phyloP scores from a whole-genome alignment of 2,888 invertebrate species.

The Orchesellides sinensis region DNA sequence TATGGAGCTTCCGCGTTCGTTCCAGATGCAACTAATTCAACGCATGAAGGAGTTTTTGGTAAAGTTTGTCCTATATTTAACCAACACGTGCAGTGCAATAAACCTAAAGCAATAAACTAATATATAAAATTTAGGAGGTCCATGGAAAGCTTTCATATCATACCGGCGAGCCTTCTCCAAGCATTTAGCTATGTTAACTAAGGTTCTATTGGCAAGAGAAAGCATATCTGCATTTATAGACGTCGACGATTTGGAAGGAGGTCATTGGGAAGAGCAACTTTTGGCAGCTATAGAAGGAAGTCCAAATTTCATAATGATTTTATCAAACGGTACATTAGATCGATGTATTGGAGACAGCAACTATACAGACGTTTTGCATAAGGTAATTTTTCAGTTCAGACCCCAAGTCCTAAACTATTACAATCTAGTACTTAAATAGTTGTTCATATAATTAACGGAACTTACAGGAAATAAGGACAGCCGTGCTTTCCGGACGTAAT shows the following conservation, averaged over 20 bases:
- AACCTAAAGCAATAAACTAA: too few relatives aligned
- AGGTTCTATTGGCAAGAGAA: constrained; percentile 37
- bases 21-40: too few relatives aligned
- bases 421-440: too few relatives aligned
- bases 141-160: constrained; percentile 49
- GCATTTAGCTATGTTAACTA: constrained; percentile 55
- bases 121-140: constrained; percentile 1
- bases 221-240: constrained; percentile 54
- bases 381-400: constrained; percentile 18
- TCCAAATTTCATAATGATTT: constrained; percentile 58
- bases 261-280: constrained; percentile 56
- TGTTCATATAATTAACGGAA: neutral
- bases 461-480: constrained; percentile 52
- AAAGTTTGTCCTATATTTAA: too few relatives aligned
- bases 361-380: constrained; percentile 61
- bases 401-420: neutral
- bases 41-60: too few relatives aligned
- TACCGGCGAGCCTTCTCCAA: constrained; percentile 47
- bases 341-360: constrained; percentile 53
- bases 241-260: constrained; percentile 59
- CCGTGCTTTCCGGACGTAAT: constrained; percentile 10
- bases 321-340: constrained; percentile 61
- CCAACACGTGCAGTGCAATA: too few relatives aligned
- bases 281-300: constrained; percentile 9
- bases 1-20: too few relatives aligned